These are phyloP conservation scores for Argyresthia albistria DNA, from an alignment of 2,888 invertebrate species.

Conservation along the genomic window DNA sequence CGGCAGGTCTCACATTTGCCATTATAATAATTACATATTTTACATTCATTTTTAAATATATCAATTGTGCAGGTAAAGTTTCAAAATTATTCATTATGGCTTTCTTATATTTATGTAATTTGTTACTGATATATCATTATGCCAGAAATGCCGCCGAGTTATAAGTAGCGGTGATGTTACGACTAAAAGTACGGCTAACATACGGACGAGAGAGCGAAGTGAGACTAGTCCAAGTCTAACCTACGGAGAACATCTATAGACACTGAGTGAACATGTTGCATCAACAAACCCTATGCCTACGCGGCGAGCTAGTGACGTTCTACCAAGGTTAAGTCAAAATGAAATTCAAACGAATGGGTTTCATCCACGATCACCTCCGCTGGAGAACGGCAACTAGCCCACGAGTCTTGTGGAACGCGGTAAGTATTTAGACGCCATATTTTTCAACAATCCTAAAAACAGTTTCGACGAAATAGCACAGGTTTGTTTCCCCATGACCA, in stretches of 20 bases:
- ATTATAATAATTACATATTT: conserved; percentile 26
- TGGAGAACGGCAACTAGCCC: neutral
- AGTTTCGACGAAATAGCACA: no score
- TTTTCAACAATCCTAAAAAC: no score
- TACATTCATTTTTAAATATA: neutral
- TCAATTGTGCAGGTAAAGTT: neutral
- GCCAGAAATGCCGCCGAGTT: no score
- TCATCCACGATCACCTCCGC: no score
- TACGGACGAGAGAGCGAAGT: conserved; percentile 31
- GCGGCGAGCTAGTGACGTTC: conserved; percentile 21
- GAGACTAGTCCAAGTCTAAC: conserved; percentile 26
- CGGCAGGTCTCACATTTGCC: conserved; percentile 49
- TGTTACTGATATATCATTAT: no score
- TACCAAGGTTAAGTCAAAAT: no score
- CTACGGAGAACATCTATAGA: conserved; percentile 55
- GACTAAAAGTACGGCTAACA: conserved; percentile 8
- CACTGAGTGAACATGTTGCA: conserved; percentile 42
- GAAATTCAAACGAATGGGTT: no score
- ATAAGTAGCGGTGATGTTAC: neutral
- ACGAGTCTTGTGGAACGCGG: conserved; percentile 33
- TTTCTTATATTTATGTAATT: no score
- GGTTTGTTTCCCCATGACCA: no score
- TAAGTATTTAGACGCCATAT: conserved; percentile 36
- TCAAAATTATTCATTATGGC: neutral
- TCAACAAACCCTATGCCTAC: conserved; percentile 46